Evolutionary conservation across 2,888 invertebrate species (phyloP), one percentile per base, ranked within the genome.

Genomic region (Pseudoips prasinana): DNA sequence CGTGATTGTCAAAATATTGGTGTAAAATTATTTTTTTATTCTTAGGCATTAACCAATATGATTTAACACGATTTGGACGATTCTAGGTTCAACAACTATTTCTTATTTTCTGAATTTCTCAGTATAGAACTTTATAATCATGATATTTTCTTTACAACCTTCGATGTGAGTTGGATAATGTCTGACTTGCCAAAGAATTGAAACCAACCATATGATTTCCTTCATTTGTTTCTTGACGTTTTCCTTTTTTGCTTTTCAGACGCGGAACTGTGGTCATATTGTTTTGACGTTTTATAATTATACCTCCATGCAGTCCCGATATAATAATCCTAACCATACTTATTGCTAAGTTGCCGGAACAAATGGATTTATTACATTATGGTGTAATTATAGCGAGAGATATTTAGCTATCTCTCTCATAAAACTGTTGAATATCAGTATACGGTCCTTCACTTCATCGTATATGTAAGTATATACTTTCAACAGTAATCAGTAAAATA

Each of bases 121-220:
- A 55, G 67, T 61, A 53, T 64, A 60, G 68, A 64, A 56, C 58
- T 64, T 64, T 69, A 65, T 64, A 63, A 69, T 72, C 69, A 73
- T 80, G 64, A 50, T 78, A 67, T 64, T 66, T 67, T 70, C 40
- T 65, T 67, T 53, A 67, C 70, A 64, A 68, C 64, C 48, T 54
- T 48, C 57, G 71, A 70, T 71, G 73, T 77, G 60, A 70, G 68
- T 68, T 73, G 74, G 68, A 66, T 69, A 68, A 73, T 77, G 68
- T 73, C 67, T 73, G 78, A 76, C 84, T 82, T 82, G 85, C 81
- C 85, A 79, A 81, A 74, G 70, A 76, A 74, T 77, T 77, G 75
- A 80, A 77, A 78, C 69, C 63, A 67, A 84, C 73, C 87, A 88
- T 87, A 86, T 88, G 87, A 82, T 88, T 82, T 66, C 39, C 45